These are phyloP conservation scores for Percopsis transmontana DNA, from an alignment of 2,113 vertebrate genomes.

Conservation along the genomic window DNA sequence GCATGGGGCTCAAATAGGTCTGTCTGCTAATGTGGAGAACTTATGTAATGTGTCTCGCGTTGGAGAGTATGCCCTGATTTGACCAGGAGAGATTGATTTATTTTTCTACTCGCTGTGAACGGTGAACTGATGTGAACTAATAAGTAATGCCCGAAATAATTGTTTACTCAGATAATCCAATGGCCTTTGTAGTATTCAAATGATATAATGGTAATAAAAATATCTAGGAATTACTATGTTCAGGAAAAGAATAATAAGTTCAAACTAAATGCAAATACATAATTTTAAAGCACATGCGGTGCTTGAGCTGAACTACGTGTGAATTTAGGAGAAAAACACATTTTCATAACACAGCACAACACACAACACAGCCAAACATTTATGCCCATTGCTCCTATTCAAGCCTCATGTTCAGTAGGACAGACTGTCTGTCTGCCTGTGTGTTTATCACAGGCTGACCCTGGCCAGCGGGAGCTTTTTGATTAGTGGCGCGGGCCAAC, in stretches of 20 bases:
- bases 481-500: constrained; percentile 58
- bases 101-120: background rate
- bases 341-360: no score
- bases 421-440: background rate
- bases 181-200: no score
- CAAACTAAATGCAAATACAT: no score
- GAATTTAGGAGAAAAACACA: no score
- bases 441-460: constrained; percentile 55
- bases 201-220: no score
- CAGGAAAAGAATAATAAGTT: no score
- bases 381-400: background rate
- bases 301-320: constrained; percentile 1
- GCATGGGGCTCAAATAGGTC: constrained; percentile 35
- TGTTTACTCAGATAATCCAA: background rate
- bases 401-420: constrained; percentile 33
- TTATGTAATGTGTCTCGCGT: constrained; percentile 43
- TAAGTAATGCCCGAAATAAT: background rate
- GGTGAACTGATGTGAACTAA: background rate
- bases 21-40: constrained; percentile 18
- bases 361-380: background rate
- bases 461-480: constrained; percentile 61
- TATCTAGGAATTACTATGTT: no score
- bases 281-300: background rate
- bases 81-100: constrained; percentile 37
- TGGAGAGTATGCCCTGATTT: constrained; percentile 16